These are phyloP conservation scores for Takifugu ocellatus DNA, from an alignment of 2,797 vertebrate genomes.

Conservation along the genomic window DNA sequence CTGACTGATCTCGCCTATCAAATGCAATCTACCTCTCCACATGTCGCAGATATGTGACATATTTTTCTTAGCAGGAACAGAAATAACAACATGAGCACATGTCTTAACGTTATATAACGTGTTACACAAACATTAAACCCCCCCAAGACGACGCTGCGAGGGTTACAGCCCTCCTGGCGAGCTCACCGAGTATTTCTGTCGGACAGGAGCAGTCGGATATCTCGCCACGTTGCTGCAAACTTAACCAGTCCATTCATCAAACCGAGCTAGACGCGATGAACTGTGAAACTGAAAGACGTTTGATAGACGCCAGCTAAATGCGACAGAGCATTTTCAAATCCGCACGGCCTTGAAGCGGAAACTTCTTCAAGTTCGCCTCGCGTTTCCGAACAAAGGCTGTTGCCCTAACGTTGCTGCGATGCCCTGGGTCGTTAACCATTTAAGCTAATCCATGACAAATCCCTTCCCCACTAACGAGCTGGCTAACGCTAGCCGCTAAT, in stretches of 20 bases:
- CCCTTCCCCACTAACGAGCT: conserved; percentile 54
- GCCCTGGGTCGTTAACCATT: conserved; percentile 26
- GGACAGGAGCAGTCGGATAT: background rate
- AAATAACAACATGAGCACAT: conserved; percentile 66
- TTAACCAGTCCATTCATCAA: conserved; percentile 26
- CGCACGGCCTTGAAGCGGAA: background rate
- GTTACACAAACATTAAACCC: conserved; percentile 43
- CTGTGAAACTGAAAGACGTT: conserved; percentile 3
- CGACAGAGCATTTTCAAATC: fast-evolving
- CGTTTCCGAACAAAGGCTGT: too few relatives aligned
- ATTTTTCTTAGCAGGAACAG: conserved; percentile 34
- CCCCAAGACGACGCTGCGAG: background rate
- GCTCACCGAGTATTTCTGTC: background rate
- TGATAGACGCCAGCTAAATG: background rate
- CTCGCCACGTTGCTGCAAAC: conserved; percentile 1
- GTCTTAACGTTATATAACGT: conserved; percentile 53
- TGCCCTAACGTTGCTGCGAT: background rate
- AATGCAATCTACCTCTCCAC: conserved; percentile 27
- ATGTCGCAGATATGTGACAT: conserved; percentile 8
- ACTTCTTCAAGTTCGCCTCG: background rate
- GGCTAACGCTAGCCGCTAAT: conserved; percentile 54
- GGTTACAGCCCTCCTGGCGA: too few relatives aligned
- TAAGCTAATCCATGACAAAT: conserved; percentile 58
- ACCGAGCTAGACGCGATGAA: conserved; percentile 22
- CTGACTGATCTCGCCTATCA: conserved; percentile 24